Evolutionary conservation across 2,888 invertebrate genomes (phyloP).

Genomic region (Dicranocentrus wangi): DNA sequence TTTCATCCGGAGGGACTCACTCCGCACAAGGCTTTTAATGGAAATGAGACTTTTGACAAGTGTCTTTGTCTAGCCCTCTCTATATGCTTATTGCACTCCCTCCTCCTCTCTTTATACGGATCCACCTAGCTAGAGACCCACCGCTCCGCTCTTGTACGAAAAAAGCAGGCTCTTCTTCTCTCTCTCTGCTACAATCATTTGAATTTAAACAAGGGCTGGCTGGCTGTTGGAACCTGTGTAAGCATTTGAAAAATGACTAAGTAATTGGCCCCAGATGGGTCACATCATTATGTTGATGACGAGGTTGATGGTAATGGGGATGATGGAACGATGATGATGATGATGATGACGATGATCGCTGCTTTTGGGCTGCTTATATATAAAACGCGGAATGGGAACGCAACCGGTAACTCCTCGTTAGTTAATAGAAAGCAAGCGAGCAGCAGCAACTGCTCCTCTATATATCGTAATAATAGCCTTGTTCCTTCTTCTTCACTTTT

Average conservation of each 20-base stretch:
- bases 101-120: too few species aligned
- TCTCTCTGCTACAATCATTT: constrained; percentile 11
- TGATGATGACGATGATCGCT: constrained; percentile 30
- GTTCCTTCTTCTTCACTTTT: too few species aligned
- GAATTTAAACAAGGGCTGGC: constrained; percentile 25
- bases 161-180: neutral
- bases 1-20: constrained; percentile 15
- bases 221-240: constrained; percentile 27
- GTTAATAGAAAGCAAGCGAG: too few species aligned
- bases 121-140: too few species aligned
- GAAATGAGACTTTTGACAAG: constrained; percentile 37
- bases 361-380: neutral
- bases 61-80: constrained; percentile 7
- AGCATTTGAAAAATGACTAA: constrained; percentile 58
- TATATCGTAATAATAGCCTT: constrained; percentile 7
- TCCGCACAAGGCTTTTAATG: constrained; percentile 26
- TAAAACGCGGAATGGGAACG: neutral
- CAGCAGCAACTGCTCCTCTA: too few species aligned
- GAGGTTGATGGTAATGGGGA: constrained; percentile 54
- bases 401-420: too few species aligned
- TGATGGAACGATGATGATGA: constrained; percentile 36
- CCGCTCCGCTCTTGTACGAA: neutral
- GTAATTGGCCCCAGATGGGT: constrained; percentile 63
- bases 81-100: neutral
- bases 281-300: constrained; percentile 63